Percentiles rank a stretch among this genome's conserved stretches.
These are phyloP conservation scores for Apotomis turbidana DNA, from an alignment of 2,888 invertebrate species.

Conservation along the genomic window DNA sequence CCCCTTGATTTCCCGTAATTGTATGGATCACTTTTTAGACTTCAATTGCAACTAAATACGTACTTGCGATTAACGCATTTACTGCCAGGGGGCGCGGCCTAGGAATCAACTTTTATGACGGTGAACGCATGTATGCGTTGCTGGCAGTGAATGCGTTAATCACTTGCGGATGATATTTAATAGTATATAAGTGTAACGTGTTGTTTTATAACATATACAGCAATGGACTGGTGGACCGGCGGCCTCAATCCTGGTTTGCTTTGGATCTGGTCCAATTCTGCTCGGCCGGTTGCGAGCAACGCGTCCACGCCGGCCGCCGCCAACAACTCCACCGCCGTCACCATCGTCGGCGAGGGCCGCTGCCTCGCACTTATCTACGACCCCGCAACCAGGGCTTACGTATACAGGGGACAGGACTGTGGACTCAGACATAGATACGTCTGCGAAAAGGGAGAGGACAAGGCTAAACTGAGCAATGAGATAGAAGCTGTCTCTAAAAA, in stretches of 20 bases:
- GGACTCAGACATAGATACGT: constrained; percentile 86
- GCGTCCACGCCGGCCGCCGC: constrained; percentile 49
- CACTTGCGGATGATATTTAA: too few species aligned
- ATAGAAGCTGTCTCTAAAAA: constrained; percentile 78
- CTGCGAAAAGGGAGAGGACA: constrained; percentile 87
- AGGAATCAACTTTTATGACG: too few species aligned
- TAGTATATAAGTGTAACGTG: background rate
- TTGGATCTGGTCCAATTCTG: constrained; percentile 95
- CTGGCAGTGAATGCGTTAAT: too few species aligned
- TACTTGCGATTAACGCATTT: too few species aligned
- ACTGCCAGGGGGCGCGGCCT: too few species aligned
- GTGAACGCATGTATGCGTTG: too few species aligned
- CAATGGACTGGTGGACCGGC: constrained; percentile 91
- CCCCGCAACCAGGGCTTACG: constrained; percentile 83
- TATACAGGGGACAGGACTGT: constrained; percentile 90
- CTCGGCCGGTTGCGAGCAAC: constrained; percentile 86
- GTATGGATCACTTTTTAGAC: too few species aligned
- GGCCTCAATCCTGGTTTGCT: constrained; percentile 93
- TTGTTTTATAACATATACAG: constrained; percentile 60
- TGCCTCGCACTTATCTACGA: constrained; percentile 89
- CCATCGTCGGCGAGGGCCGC: constrained; percentile 85
- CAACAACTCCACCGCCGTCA: constrained; percentile 39
- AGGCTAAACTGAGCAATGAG: constrained; percentile 84
- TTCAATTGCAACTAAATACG: too few species aligned
- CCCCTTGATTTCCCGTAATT: too few species aligned